These are phyloP conservation scores for Neocrepidodera transversa DNA, from an alignment of 2,888 invertebrate species.

Conservation along the genomic window DNA sequence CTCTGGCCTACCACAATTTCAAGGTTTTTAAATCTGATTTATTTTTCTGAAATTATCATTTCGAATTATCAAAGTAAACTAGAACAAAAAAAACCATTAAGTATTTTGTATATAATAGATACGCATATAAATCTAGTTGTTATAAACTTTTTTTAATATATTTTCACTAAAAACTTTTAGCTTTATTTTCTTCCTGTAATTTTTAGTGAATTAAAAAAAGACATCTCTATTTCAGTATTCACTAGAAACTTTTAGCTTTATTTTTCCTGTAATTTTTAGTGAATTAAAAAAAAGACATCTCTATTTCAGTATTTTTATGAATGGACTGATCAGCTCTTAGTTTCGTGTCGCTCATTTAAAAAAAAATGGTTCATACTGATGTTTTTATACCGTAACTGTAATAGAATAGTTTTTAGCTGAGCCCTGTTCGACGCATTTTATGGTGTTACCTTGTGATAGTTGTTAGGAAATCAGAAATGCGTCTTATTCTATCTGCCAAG, in stretches of 20 bases:
- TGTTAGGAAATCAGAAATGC: constrained; percentile 50
- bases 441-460: constrained; percentile 56
- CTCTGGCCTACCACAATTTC: too few species aligned
- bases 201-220: too few species aligned
- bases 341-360: constrained; percentile 55
- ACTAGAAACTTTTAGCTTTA: constrained; percentile 22
- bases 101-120: too few species aligned
- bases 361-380: constrained; percentile 52
- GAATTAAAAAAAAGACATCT: constrained; percentile 16
- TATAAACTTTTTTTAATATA: too few species aligned
- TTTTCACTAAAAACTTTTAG: too few species aligned
- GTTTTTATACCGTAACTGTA: constrained; percentile 53
- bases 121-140: too few species aligned
- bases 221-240: too few species aligned
- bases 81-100: too few species aligned
- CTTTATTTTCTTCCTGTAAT: too few species aligned
- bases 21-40: too few species aligned
- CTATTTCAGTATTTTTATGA: constrained; percentile 30
- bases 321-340: constrained; percentile 53
- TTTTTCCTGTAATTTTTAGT: constrained; percentile 8
- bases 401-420: constrained; percentile 46
- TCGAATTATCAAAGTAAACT: too few species aligned
- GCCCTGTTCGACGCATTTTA: constrained; percentile 46
- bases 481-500: constrained; percentile 38
- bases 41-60: too few species aligned